A percentile compares a stretch with the other conserved stretches of the same genome.
Evolutionary conservation across 2,888 invertebrate species (phyloP).

Genomic region (Hydroisotoma schaefferi): DNA sequence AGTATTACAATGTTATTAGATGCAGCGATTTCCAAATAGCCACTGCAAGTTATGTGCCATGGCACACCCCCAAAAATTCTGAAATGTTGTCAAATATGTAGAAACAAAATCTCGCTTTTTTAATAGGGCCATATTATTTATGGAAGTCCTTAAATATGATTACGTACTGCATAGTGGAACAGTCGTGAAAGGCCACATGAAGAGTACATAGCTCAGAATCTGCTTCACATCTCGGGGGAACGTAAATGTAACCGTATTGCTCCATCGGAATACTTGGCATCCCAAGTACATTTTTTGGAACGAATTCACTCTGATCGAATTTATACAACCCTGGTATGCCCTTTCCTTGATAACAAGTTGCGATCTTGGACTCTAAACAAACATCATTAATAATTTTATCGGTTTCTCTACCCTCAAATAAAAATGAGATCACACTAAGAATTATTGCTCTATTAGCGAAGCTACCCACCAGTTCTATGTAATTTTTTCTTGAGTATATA

Average conservation of each 20-base stretch:
- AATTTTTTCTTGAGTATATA: conserved; percentile 39
- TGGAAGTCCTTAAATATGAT: too few relatives aligned
- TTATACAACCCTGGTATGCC: conserved; percentile 38
- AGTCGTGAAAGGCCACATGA: conserved; percentile 46
- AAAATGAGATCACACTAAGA: not conserved
- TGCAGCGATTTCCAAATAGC: conserved; percentile 45
- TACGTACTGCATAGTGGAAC: conserved; percentile 41
- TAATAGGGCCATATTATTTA: too few relatives aligned
- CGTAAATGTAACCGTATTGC: conserved; percentile 34
- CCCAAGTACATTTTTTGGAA: conserved; percentile 39
- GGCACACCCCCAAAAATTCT: conserved; percentile 43
- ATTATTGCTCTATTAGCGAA: not conserved
- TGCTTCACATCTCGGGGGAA: conserved; percentile 39
- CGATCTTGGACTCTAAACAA: conserved; percentile 36
- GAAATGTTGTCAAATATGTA: not conserved
- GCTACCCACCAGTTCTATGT: conserved; percentile 30
- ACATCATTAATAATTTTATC: not conserved
- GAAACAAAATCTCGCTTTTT: too few relatives aligned
- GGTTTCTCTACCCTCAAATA: not conserved
- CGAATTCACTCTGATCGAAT: conserved; percentile 43
- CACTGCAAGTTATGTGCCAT: conserved; percentile 43
- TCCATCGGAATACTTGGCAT: conserved; percentile 37
- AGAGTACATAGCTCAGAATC: conserved; percentile 31
- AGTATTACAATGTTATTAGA: conserved; percentile 44
- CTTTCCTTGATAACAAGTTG: conserved; percentile 38